Base-by-base conservation (phyloP, 2,888 invertebrate genomes). In the Iphiclides podalirius region DNA sequence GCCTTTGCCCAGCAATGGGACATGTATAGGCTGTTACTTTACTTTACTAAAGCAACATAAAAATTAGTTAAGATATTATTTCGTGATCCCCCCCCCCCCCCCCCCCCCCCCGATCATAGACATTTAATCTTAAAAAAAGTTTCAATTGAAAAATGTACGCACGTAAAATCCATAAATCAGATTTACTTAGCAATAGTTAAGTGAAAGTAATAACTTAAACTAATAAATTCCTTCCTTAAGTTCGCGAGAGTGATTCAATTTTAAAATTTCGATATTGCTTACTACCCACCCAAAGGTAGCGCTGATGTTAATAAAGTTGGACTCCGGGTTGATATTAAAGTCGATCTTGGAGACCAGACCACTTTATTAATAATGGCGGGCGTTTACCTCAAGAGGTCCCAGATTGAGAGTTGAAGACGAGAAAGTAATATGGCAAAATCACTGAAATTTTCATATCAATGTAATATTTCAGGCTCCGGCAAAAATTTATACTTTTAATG, bases 221-320 rank as follows among this genome's bases (percentile, higher is more conserved):
- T 20, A 20, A 20, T 20, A 20, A 20, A 20, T 6, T 20, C 20
- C 20, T 20, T 4, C 20, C 20, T 20, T 11, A 6, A 2, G n/a
- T 16, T 13, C 0, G 14, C 20, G 12, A 26, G 20, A 28, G 23
- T 14, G n/a, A 14, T 28, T 28, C 28, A 28, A 28, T 40, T 16
- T 11, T 28, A n/a, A 38, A 39, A 14, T 6, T 40, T 26, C 14
- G 12, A 41, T 28, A 48, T 48, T 43, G 42, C 31, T 4, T 20
- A 20, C 6, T 6, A n/a, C 9, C 2, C 2, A 8, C 4, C 2
- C n/a, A 28, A 28, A 28, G 28, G 28, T 28, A 2, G 28, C 28
- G 47, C 20, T 28, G 20, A 43, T 16, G 28, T 34, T 48, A 51
- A 51, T 48, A 45, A 51, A 42, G 51, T 45, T 40, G 28, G 40